Conservation (phyloP, 2,888 invertebrate genomes). For the Fabriciana adippe region DNA sequence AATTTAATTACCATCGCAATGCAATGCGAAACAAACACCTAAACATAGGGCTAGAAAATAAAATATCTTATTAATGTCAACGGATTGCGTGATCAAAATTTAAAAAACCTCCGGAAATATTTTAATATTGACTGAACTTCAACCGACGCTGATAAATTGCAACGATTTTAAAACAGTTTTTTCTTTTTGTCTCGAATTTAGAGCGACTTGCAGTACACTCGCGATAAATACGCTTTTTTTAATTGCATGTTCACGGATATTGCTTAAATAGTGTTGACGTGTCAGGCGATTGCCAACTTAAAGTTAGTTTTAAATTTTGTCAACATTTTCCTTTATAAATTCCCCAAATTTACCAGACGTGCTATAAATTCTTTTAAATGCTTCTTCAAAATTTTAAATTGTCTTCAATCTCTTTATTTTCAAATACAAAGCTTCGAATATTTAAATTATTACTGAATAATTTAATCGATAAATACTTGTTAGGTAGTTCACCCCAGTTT, state of each 20-base stretch:
- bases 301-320: constrained; percentile 42
- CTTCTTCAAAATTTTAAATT: neutral
- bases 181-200: constrained; percentile 52
- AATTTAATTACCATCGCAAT: neutral
- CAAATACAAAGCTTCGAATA: neutral
- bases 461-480: neutral
- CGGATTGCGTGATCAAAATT: constrained; percentile 76
- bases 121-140: constrained; percentile 75
- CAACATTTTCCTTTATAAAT: constrained; percentile 40
- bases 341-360: constrained; percentile 37
- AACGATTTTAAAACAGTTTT: constrained; percentile 65
- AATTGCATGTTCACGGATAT: constrained; percentile 54
- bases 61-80: constrained; percentile 39
- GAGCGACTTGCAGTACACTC: constrained; percentile 49
- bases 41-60: neutral
- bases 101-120: constrained; percentile 63
- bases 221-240: constrained; percentile 56
- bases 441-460: constrained; percentile 5
- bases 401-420: constrained; percentile 9
- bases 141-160: constrained; percentile 76
- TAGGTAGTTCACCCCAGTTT: neutral
- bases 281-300: constrained; percentile 50
- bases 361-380: constrained; percentile 31
- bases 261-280: constrained; percentile 56
- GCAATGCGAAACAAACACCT: neutral